Base-by-base conservation (phyloP, 2,113 vertebrate species). In the Oncorhynchus gorbuscha region DNA sequence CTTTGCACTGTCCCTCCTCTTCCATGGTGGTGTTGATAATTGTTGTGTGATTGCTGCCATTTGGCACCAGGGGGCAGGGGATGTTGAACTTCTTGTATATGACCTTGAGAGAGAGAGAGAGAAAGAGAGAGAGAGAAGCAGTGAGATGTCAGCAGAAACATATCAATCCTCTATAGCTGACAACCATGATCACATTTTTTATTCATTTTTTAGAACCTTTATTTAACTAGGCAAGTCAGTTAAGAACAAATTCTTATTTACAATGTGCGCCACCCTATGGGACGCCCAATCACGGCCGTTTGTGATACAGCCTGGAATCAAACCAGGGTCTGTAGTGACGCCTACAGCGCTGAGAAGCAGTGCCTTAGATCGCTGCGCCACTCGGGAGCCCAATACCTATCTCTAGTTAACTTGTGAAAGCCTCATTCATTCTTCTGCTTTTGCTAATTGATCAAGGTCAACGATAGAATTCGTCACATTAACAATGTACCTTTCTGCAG, bases 51-150 rank as follows among this genome's bases (percentile, higher is more conserved):
- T 55, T 39, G 81, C 90, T 93, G 3, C 45, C 76, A 58, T 88
- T 92, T 30, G 22, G 69, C 12, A 90, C 90, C 65, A 94, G 72
- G 16, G 87, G 91, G 75, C 95, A 95, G 0, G 87, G n/a, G 30
- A 95, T 93, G 71, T 94, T 90, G 76, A 95, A 94, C 75, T 85
- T 95, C 86, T 96, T 95, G 79, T 96, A 96, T 86, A 97, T 95
- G 61, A 96, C 94, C 95, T 96, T 68, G 72, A 81, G 20, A 74
- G n/a, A 75, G 0, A 68, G 51, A 30, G 59, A 20, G 74, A 28
- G 13, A 49, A n/a, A n/a, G n/a, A n/a, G 1, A 61, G 49, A 18
- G 51, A 55, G 51, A 55, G 16, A 55, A 55, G 16, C 1, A 0
- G 24, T 58, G 13, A 51, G 9, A 71, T 35, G 13, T 18, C 12